These are phyloP conservation scores for Chaetorhynchus papuensis DNA, from an alignment of 2,113 vertebrate species.

Conservation along the genomic window DNA sequence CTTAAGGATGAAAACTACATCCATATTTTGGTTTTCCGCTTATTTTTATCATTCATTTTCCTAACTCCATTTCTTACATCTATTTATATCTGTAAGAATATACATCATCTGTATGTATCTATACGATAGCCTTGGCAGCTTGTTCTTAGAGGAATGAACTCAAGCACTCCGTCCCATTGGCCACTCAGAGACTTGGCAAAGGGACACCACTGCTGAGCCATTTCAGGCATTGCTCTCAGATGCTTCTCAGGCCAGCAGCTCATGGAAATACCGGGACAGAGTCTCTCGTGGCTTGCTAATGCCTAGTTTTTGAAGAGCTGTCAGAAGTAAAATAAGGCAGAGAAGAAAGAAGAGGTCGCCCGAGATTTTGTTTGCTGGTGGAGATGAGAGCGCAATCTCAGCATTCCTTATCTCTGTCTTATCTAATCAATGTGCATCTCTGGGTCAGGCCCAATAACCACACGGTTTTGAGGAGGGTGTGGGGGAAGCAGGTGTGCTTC, in stretches of 20 bases:
- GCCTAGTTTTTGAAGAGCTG: not conserved
- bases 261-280: not conserved
- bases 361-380: not conserved
- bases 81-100: not conserved
- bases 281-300: not conserved
- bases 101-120: not conserved
- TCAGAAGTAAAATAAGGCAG: not conserved
- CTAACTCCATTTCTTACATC: not conserved
- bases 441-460: not conserved
- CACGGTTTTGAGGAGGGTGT: not conserved
- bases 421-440: not conserved
- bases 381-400: not conserved
- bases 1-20: not conserved
- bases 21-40: not conserved
- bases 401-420: not conserved
- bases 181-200: not conserved
- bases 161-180: not conserved
- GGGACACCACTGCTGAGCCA: not conserved
- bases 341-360: not conserved
- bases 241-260: not conserved
- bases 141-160: not conserved
- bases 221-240: not conserved
- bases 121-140: not conserved
- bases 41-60: not conserved
- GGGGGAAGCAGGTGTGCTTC: not conserved